Conservation (phyloP, 2,797 vertebrate species). For the Balearica regulorum region DNA sequence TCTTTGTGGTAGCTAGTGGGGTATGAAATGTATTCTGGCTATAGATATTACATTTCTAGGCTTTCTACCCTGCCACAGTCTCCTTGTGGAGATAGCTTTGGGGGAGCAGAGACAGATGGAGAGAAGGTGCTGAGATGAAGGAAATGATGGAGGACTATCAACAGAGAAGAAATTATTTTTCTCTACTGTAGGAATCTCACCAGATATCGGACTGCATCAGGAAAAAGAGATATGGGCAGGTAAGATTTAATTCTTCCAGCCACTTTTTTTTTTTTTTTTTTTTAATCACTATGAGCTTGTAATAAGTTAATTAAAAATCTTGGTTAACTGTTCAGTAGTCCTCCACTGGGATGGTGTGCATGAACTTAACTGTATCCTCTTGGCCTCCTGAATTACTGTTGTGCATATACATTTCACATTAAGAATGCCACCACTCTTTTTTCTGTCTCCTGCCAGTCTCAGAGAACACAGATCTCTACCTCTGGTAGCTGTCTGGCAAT, state of each 20-base stretch:
- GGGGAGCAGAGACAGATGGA: background rate
- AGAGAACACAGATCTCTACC: background rate
- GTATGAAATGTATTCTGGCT: background rate
- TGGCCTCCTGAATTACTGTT: background rate
- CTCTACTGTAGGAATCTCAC: background rate
- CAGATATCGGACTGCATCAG: background rate
- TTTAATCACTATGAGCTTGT: background rate
- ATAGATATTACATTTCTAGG: background rate
- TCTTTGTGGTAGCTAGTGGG: background rate
- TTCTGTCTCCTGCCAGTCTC: background rate
- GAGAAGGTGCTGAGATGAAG: background rate
- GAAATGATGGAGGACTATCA: background rate
- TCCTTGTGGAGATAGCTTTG: background rate
- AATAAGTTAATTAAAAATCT: background rate
- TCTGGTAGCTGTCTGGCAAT: background rate
- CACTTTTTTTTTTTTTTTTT: background rate
- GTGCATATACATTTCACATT: background rate
- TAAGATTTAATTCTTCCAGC: background rate
- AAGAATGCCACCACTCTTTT: background rate
- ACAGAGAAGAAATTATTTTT: background rate
- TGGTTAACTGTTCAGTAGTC: background rate
- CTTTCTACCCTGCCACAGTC: background rate
- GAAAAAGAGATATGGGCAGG: background rate
- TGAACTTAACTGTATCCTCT: background rate
- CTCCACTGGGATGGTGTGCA: background rate